phyloP scores from a whole-genome alignment of 2,888 invertebrate species.

The Atethmia centrago region DNA sequence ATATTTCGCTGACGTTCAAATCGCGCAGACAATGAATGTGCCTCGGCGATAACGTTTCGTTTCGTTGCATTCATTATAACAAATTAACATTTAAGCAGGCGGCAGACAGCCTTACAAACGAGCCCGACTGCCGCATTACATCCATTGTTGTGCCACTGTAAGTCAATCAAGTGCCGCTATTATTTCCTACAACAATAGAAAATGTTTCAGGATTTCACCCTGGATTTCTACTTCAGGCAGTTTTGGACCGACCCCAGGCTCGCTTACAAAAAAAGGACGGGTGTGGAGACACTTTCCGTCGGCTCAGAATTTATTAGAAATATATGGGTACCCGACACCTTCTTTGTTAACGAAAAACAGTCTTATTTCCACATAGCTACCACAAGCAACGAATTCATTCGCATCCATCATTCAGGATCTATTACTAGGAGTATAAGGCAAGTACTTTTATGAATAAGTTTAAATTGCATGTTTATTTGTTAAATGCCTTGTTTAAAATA shows the following conservation, averaged over 20 bases:
- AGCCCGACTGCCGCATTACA: slow-evolving; percentile 53
- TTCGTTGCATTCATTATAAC: slow-evolving; percentile 50
- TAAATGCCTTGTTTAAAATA: not conserved
- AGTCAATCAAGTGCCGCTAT: slow-evolving; percentile 51
- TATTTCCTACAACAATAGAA: slow-evolving; percentile 55
- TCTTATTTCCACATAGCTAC: slow-evolving; percentile 99
- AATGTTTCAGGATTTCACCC: slow-evolving; percentile 95
- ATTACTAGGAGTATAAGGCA: slow-evolving; percentile 98
- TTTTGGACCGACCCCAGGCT: slow-evolving; percentile 99
- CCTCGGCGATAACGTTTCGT: slow-evolving; percentile 46
- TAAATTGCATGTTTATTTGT: slow-evolving; percentile 7
- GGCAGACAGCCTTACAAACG: slow-evolving; percentile 44
- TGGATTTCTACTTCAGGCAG: slow-evolving; percentile 99
- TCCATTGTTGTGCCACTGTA: slow-evolving; percentile 60
- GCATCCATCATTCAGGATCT: slow-evolving; percentile 98
- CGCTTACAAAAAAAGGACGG: slow-evolving; percentile 96
- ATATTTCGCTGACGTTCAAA: slow-evolving; percentile 39
- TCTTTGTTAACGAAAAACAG: slow-evolving; percentile 99
- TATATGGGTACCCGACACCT: slow-evolving; percentile 99
- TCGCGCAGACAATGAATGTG: slow-evolving; percentile 58
- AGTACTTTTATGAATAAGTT: slow-evolving; percentile 71
- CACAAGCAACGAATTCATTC: slow-evolving; percentile 99
- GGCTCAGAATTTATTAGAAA: slow-evolving; percentile 98
- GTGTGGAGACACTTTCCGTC: slow-evolving; percentile 97
- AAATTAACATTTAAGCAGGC: slow-evolving; percentile 52